Base-by-base conservation (phyloP, 1,140 invertebrate genomes). In the Chymomyza costata region DNA sequence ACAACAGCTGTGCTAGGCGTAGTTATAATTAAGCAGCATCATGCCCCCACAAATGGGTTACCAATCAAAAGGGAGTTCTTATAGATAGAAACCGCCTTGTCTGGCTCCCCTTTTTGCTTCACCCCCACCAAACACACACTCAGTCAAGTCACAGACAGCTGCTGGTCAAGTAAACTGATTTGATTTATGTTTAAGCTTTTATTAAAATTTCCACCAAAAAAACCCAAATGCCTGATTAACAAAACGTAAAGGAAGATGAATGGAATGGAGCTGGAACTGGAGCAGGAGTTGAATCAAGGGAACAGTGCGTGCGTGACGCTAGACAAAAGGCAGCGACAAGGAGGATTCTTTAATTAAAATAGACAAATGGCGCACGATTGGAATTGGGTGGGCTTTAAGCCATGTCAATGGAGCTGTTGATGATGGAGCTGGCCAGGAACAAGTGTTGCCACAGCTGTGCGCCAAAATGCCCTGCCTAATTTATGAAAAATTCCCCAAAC, bases 401-500 rank as follows among this genome's bases (percentile, higher is more conserved):
- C 7, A 51, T 15, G 16, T 6, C 14, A 7, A 25, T 8, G 3
- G 21, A 8, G 21, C 3, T 25, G 3, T 25, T 25, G 21, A 8
- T 3, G 3, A 3, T 25, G 21, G 21, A n/a, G 21, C 21, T 25
- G 21, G 21, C 3, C 21, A 25, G 21, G 21, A 3, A 8, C 21
- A 25, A 3, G 21, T 25, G 15, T 45, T 46, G 52, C 30, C 52
- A 49, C 71, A 71, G 66, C 66, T 66, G 73, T 58, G 56, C 46
- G 55, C 66, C 73, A 25, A 25, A 25, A 25, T 8, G 21, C n/a
- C n/a, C 21, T 25, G 21, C 21, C 21, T 78, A 78, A 78, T 80
- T 78, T 78, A 78, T 78, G 73, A 78, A 78, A 78, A 78, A 78
- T 78, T 78, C 71, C 71, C 71, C 78, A 71, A 78, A 71, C 73